Percentiles rank a stretch among this genome's conserved stretches.
Conservation (phyloP, 1,140 invertebrate genomes). For the Mercenaria mercenaria region DNA sequence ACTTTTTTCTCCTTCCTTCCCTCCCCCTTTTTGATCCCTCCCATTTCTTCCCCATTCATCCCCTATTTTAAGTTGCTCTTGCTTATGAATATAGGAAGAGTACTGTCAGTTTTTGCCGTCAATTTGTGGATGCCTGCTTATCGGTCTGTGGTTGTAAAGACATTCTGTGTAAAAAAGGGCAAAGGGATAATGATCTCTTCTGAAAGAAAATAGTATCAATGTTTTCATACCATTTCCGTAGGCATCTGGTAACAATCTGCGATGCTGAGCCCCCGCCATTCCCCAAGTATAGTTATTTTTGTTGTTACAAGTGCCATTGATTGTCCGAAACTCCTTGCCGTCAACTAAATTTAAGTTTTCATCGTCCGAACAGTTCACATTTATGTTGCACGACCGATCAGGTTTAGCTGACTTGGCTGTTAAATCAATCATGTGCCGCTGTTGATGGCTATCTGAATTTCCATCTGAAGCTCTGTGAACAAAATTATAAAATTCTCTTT, state of each 20-base stretch:
- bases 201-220: no score
- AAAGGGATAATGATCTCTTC: no score
- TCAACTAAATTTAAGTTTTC: not conserved
- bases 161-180: no score
- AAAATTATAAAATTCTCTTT: no score
- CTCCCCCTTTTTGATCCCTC: no score
- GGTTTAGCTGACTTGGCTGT: not conserved
- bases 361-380: not conserved
- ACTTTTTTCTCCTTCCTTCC: no score
- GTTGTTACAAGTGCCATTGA: conserved; percentile 27
- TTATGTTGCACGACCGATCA: not conserved
- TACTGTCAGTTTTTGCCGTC: no score
- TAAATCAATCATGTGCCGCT: not conserved
- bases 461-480: not conserved
- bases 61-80: no score
- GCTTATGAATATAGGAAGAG: no score
- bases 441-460: not conserved
- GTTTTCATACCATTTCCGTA: not conserved
- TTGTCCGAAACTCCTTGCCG: conserved; percentile 8
- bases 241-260: not conserved
- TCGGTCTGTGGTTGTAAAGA: no score
- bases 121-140: no score
- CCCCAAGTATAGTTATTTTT: not conserved
- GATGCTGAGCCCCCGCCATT: not conserved
- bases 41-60: no score